A percentile compares a stretch with the other conserved stretches of the same genome.
Evolutionary conservation across 2,113 vertebrate species (phyloP).

Genomic region (Petrocephalus microphthalmus): DNA sequence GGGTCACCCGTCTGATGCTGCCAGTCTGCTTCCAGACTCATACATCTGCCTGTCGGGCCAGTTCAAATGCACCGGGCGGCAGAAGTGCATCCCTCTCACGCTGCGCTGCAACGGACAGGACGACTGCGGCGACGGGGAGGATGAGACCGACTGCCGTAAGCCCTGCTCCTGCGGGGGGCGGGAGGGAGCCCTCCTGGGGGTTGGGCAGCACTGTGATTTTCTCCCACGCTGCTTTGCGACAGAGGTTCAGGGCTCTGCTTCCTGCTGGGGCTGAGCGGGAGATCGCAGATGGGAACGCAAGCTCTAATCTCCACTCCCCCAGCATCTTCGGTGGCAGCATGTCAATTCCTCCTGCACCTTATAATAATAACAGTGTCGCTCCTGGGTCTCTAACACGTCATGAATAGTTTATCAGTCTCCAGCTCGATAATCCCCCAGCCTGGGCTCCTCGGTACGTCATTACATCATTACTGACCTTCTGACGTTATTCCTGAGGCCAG

Average conservation of each 20-base stretch:
- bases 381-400: neutral
- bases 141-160: conserved; percentile 95
- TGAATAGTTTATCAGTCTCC: neutral
- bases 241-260: neutral
- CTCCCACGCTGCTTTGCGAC: neutral
- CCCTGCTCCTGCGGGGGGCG: neutral
- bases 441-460: neutral
- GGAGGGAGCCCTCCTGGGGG: too few relatives aligned
- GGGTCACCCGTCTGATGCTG: neutral
- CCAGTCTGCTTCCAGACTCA: conserved; percentile 38
- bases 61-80: conserved; percentile 89
- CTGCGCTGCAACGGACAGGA: conserved; percentile 97
- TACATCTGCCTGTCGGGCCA: conserved; percentile 75
- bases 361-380: neutral
- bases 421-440: neutral
- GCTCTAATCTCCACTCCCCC: neutral
- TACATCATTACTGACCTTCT: neutral
- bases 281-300: neutral
- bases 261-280: neutral
- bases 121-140: conserved; percentile 92
- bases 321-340: neutral
- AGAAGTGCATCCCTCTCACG: conserved; percentile 92
- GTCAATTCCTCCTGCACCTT: neutral
- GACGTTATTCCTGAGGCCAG: neutral
- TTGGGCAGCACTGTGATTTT: neutral